Evolutionary conservation across 2,797 vertebrate species (phyloP).

Genomic region (Glyptemys insculpta): DNA sequence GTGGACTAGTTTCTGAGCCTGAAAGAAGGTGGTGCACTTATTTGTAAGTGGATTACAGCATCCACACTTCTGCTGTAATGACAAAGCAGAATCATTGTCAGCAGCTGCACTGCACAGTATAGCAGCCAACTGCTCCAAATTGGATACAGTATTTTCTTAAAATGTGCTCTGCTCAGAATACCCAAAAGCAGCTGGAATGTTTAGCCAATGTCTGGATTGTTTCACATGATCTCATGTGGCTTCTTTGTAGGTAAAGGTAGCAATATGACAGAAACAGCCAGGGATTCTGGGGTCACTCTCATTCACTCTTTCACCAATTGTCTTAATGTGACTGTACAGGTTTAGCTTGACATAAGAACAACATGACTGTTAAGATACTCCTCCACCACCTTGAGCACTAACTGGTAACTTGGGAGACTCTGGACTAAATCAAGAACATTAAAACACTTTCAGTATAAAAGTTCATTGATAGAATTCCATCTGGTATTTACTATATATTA

Average conservation of each 20-base stretch:
- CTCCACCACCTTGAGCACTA: not conserved
- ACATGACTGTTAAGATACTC: not conserved
- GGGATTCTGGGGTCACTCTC: not conserved
- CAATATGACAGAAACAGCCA: not conserved
- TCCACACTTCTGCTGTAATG: not conserved
- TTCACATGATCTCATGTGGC: not conserved
- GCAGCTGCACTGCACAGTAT: not conserved
- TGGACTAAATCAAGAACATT: conserved; percentile 2
- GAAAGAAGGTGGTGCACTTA: not conserved
- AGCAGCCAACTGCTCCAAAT: not conserved
- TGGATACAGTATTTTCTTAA: not conserved
- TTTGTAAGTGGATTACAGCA: not conserved
- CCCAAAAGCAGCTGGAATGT: not conserved
- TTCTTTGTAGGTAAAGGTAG: conserved; percentile 4
- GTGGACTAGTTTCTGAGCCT: not conserved
- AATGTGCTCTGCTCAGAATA: not conserved
- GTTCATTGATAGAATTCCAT: not conserved
- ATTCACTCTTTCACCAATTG: not conserved
- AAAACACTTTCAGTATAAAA: conserved; percentile 4
- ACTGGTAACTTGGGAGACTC: not conserved
- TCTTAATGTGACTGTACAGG: conserved; percentile 19
- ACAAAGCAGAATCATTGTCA: conserved; percentile 7
- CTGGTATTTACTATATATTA: not conserved
- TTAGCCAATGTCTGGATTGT: not conserved
- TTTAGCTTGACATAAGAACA: not conserved